Evolutionary conservation across 2,797 vertebrate species (phyloP).

Genomic region (Gymnoscopelus braueri): DNA sequence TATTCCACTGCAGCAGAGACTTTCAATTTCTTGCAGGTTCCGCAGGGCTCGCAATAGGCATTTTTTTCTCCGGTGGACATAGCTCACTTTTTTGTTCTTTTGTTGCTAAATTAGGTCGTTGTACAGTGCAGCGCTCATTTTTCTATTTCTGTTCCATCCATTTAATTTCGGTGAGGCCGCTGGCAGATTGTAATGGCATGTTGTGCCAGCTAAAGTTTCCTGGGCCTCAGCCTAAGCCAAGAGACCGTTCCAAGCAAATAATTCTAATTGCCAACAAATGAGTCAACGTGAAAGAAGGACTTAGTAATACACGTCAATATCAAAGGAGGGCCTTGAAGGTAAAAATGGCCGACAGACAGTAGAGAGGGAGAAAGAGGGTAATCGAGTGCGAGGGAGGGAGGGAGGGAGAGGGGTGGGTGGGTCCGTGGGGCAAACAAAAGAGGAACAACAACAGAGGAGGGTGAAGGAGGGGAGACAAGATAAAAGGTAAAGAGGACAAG

Average conservation of each 20-base stretch:
- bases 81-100: not conserved
- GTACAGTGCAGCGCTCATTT: not conserved
- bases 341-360: not conserved
- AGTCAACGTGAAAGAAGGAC: slow-evolving; percentile 18
- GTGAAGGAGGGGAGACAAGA: slow-evolving; percentile 34
- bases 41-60: not conserved
- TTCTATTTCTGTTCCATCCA: slow-evolving; percentile 14
- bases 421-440: slow-evolving; percentile 1
- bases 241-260: slow-evolving; percentile 17
- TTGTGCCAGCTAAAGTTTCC: not conserved
- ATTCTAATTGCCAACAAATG: slow-evolving; percentile 26
- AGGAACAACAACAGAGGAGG: slow-evolving; percentile 45
- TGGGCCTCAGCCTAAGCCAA: slow-evolving; percentile 6
- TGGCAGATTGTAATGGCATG: slow-evolving; percentile 1
- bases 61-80: not conserved
- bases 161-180: slow-evolving; percentile 19
- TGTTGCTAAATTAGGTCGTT: slow-evolving; percentile 7
- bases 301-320: slow-evolving; percentile 2
- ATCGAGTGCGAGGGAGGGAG: not conserved
- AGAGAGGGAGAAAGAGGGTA: slow-evolving; percentile 13
- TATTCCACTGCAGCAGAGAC: not conserved
- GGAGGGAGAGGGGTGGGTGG: slow-evolving; percentile 7
- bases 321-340: slow-evolving; percentile 1
- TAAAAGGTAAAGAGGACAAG: slow-evolving; percentile 54
- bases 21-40: slow-evolving; percentile 8